Conservation (phyloP, 2,797 vertebrate species). For the Acrossocheilus fasciatus region DNA sequence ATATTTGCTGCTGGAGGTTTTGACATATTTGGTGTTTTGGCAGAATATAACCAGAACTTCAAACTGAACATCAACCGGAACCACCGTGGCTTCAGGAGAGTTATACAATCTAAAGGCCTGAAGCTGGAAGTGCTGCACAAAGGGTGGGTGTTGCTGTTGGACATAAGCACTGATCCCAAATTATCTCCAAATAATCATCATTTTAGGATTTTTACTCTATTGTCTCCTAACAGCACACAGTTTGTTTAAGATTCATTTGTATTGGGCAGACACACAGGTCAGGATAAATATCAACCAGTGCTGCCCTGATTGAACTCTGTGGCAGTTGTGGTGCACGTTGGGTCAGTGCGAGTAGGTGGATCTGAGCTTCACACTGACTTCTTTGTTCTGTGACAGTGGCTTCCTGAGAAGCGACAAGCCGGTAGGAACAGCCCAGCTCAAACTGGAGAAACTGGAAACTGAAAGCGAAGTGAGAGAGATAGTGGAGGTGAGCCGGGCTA, state of each 20-base stretch:
- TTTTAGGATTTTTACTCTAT: background rate
- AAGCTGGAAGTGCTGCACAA: slow-evolving; percentile 97
- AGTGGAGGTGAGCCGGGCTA: slow-evolving; percentile 77
- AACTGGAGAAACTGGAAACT: slow-evolving; percentile 91
- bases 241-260: background rate
- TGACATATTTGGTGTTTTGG: background rate
- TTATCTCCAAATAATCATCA: background rate
- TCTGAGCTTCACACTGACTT: slow-evolving; percentile 13
- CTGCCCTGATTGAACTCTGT: slow-evolving; percentile 6
- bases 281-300: background rate
- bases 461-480: slow-evolving; percentile 96
- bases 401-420: slow-evolving; percentile 94
- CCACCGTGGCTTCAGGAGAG: slow-evolving; percentile 90
- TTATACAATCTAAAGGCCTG: slow-evolving; percentile 90
- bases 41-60: slow-evolving; percentile 95
- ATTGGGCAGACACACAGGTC: background rate
- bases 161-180: background rate
- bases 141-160: slow-evolving; percentile 81
- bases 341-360: slow-evolving; percentile 25
- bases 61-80: slow-evolving; percentile 93
- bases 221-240: background rate
- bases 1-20: background rate
- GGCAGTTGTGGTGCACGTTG: background rate
- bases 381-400: slow-evolving; percentile 70
- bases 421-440: slow-evolving; percentile 89